Evolutionary conservation across 2,797 vertebrate genomes (phyloP).

Genomic region (Syngnathus rostellatus): DNA sequence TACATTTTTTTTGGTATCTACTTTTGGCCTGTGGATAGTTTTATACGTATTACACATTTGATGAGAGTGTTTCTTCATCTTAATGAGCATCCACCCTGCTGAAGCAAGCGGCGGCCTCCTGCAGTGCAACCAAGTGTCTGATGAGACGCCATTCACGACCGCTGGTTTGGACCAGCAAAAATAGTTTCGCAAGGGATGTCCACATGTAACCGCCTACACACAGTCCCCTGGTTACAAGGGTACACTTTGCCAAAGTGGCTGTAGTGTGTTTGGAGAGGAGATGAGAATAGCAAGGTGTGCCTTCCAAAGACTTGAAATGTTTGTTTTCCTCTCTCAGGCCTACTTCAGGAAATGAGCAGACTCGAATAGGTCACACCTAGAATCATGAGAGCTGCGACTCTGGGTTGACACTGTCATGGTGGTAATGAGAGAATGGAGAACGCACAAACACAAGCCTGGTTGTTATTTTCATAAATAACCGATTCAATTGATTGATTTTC

Average conservation of each 20-base stretch:
- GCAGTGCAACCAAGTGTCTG: slow-evolving; percentile 20
- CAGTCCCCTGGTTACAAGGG: slow-evolving; percentile 2
- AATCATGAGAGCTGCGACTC: slow-evolving; percentile 23
- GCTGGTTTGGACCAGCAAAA: slow-evolving; percentile 27
- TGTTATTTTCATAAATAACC: neutral
- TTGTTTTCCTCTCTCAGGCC: slow-evolving; percentile 21
- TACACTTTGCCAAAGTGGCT: slow-evolving; percentile 6
- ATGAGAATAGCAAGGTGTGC: slow-evolving; percentile 27
- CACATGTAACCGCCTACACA: slow-evolving; percentile 6
- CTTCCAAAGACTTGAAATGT: slow-evolving; percentile 15
- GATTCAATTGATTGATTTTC: neutral
- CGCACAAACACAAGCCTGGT: neutral
- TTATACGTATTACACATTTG: slow-evolving; percentile 6
- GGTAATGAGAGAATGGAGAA: slow-evolving; percentile 26
- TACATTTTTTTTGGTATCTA: neutral
- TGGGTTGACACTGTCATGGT: slow-evolving; percentile 11
- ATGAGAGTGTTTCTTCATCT: slow-evolving; percentile 13
- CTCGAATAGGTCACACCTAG: slow-evolving; percentile 15
- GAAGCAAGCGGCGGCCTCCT: slow-evolving; percentile 17
- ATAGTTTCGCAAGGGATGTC: neutral
- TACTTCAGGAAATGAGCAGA: slow-evolving; percentile 45
- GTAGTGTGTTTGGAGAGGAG: slow-evolving; percentile 35
- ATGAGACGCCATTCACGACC: slow-evolving; percentile 36
- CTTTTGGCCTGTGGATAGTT: slow-evolving; percentile 8
- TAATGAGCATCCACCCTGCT: slow-evolving; percentile 33